Evolutionary conservation across 1,140 invertebrate genomes (phyloP).

Genomic region (Mylabris phalerata): DNA sequence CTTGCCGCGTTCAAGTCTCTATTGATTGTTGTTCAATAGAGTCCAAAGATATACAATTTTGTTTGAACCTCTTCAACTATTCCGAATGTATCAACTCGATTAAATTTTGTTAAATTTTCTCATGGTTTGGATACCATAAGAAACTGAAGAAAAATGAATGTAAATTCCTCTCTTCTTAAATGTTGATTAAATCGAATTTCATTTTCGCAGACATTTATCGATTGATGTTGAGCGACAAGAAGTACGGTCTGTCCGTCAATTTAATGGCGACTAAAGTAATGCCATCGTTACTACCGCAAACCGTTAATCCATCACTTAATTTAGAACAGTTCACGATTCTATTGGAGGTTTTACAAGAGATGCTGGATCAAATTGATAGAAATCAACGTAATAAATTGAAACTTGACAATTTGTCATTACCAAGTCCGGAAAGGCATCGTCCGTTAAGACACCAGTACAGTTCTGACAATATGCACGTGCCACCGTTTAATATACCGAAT

Average conservation of each 20-base stretch:
- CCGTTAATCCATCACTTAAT: constrained; percentile 83
- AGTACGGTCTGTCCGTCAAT: constrained; percentile 85
- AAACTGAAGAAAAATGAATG: neutral
- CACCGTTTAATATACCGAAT: constrained; percentile 79
- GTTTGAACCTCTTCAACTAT: no score
- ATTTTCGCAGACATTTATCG: constrained; percentile 79
- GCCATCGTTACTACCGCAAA: constrained; percentile 85
- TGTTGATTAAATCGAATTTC: neutral
- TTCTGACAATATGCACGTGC: constrained; percentile 78
- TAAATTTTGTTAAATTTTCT: neutral
- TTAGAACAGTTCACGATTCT: constrained; percentile 84
- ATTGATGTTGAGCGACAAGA: constrained; percentile 84
- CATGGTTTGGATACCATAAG: neutral
- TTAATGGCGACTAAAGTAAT: constrained; percentile 91
- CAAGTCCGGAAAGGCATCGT: constrained; percentile 69
- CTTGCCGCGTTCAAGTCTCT: no score
- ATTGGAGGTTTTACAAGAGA: constrained; percentile 86
- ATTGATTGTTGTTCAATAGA: no score
- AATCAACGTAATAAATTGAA: constrained; percentile 79
- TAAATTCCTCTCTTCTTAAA: no score
- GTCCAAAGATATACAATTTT: no score
- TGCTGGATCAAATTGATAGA: constrained; percentile 87
- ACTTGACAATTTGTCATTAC: constrained; percentile 66
- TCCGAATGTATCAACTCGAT: neutral
- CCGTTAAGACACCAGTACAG: constrained; percentile 74